These are phyloP conservation scores for Bombyx mandarina DNA, from an alignment of 1,140 invertebrate genomes.

Conservation along the genomic window DNA sequence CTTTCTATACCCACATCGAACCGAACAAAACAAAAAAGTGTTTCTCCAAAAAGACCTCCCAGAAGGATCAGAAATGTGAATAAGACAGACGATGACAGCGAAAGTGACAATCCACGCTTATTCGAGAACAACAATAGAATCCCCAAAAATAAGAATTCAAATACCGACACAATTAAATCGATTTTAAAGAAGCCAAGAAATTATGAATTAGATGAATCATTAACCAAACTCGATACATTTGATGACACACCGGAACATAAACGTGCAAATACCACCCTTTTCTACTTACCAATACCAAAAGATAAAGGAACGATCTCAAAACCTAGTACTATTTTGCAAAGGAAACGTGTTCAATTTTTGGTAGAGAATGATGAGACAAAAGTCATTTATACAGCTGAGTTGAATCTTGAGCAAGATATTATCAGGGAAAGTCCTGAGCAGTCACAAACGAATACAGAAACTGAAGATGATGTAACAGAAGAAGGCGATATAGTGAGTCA, in stretches of 20 bases:
- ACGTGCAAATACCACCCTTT: constrained; percentile 71
- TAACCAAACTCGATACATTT: constrained; percentile 31
- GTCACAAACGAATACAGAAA: constrained; percentile 13
- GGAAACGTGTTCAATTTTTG: constrained; percentile 75
- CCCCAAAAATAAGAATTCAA: constrained; percentile 48
- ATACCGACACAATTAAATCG: constrained; percentile 72
- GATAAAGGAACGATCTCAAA: constrained; percentile 34
- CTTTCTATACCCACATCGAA: constrained; percentile 34
- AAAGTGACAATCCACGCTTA: constrained; percentile 58
- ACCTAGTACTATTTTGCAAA: constrained; percentile 43
- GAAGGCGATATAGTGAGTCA: constrained; percentile 49
- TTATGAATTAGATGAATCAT: constrained; percentile 34
- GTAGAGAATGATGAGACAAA: constrained; percentile 72
- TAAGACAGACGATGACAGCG: constrained; percentile 61
- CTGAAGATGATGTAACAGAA: constrained; percentile 22
- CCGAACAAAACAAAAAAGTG: constrained; percentile 60
- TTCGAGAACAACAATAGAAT: constrained; percentile 40
- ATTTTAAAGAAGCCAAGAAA: constrained; percentile 77
- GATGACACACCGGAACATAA: constrained; percentile 47
- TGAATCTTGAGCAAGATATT: constrained; percentile 44
- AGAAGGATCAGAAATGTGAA: constrained; percentile 45
- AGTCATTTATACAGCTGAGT: constrained; percentile 58
- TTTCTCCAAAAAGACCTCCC: constrained; percentile 59
- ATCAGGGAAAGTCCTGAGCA: constrained; percentile 16
- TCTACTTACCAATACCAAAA: constrained; percentile 76